A percentile compares a stretch with the other conserved stretches of the same genome.
phyloP scores from a whole-genome alignment of 2,888 invertebrate genomes.

The Odontocolon sp. region DNA sequence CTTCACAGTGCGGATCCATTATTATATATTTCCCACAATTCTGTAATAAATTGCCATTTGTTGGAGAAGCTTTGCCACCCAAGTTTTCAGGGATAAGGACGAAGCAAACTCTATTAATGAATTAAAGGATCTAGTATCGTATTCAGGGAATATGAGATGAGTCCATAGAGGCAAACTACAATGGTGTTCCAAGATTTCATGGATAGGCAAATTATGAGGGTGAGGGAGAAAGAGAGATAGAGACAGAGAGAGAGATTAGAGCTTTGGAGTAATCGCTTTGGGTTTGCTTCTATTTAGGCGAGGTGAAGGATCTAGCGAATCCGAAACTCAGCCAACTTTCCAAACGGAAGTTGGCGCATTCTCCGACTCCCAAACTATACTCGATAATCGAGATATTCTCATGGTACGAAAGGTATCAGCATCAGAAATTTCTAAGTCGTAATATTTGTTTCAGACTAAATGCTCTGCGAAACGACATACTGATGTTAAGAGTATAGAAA shows the following conservation, averaged over 20 bases:
- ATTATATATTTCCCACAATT: too few species aligned
- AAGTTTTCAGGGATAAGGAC: slow-evolving; percentile 31
- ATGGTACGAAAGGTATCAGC: neutral
- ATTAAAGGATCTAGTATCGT: slow-evolving; percentile 32
- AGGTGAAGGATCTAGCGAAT: slow-evolving; percentile 5
- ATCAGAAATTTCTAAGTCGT: slow-evolving; percentile 24
- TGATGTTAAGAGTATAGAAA: neutral
- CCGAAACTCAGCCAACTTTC: slow-evolving; percentile 43
- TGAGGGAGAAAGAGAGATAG: neutral
- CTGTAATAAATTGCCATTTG: neutral
- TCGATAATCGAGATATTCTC: slow-evolving; percentile 49
- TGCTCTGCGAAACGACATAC: neutral
- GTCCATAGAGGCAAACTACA: slow-evolving; percentile 15
- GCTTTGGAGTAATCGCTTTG: slow-evolving; percentile 1
- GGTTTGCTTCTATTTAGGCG: neutral
- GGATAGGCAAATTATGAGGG: neutral
- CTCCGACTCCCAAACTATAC: slow-evolving; percentile 35
- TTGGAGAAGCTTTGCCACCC: neutral
- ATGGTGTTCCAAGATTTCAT: slow-evolving; percentile 30
- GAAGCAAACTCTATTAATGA: slow-evolving; percentile 13
- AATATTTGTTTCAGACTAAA: slow-evolving; percentile 24
- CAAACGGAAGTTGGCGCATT: slow-evolving; percentile 46
- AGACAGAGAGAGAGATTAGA: slow-evolving; percentile 2
- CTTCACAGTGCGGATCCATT: too few species aligned
- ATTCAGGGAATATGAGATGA: slow-evolving; percentile 28